A percentile compares a stretch with the other conserved stretches of the same genome.
Conservation (phyloP, 2,113 vertebrate species). For the Stictonetta naevosa region DNA sequence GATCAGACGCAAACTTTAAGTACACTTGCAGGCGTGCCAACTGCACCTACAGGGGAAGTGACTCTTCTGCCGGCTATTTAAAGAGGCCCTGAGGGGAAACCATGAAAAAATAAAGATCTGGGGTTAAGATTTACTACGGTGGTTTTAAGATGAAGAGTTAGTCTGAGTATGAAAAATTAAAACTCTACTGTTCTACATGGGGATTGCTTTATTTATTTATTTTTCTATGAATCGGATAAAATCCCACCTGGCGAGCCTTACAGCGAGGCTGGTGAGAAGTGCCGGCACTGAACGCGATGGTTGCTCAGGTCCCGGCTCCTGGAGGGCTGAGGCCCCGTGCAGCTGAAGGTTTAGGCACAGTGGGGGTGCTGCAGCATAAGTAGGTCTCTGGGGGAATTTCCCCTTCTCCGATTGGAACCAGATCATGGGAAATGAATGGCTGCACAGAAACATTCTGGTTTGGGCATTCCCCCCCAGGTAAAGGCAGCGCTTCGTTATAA, state of each 20-base stretch:
- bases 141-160: slow-evolving; percentile 25
- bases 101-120: slow-evolving; percentile 56
- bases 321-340: neutral
- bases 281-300: no score
- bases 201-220: neutral
- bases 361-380: neutral
- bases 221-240: neutral
- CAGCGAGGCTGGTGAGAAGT: neutral
- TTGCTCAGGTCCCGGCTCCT: neutral
- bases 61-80: slow-evolving; percentile 66
- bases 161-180: slow-evolving; percentile 22
- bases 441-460: neutral
- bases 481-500: neutral
- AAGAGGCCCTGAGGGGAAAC: slow-evolving; percentile 73
- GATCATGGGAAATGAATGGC: neutral
- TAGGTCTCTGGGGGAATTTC: neutral
- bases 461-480: neutral
- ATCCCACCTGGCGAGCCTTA: no score
- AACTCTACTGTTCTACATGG: neutral
- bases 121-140: neutral
- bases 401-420: neutral
- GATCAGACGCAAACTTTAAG: slow-evolving; percentile 88
- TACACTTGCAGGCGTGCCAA: slow-evolving; percentile 81
- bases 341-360: no score
- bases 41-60: slow-evolving; percentile 67